phyloP scores from a whole-genome alignment of 1,140 invertebrate species.

The Sitophilus oryzae region DNA sequence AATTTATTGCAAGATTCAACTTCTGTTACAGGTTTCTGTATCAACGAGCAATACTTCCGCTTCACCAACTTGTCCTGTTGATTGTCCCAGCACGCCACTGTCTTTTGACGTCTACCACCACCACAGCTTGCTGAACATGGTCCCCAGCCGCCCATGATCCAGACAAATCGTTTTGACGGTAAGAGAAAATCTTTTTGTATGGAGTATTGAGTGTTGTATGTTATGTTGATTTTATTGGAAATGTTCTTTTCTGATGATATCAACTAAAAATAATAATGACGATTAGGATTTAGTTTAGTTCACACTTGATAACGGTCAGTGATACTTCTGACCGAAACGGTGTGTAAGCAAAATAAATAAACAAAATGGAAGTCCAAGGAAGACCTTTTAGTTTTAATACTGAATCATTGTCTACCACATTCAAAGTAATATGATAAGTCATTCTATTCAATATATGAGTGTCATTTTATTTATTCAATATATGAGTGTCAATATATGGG shows the following conservation, averaged over 20 bases:
- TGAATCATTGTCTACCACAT: too few species aligned
- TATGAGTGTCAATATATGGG: too few species aligned
- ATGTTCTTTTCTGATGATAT: conserved; percentile 23
- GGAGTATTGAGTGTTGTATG: conserved; percentile 38
- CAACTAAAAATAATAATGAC: conserved; percentile 14
- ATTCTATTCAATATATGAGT: too few species aligned
- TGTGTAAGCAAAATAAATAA: too few species aligned
- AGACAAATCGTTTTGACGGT: conserved; percentile 45
- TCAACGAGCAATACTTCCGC: conserved; percentile 45
- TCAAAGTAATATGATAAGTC: too few species aligned
- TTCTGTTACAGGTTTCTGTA: conserved; percentile 44
- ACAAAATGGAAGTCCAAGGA: too few species aligned
- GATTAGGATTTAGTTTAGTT: too few species aligned
- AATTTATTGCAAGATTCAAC: conserved; percentile 49
- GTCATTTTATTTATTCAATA: too few species aligned
- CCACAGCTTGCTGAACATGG: conserved; percentile 53
- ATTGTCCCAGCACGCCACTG: conserved; percentile 48
- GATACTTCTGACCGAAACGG: too few species aligned
- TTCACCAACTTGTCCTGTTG: conserved; percentile 46
- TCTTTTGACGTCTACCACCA: conserved; percentile 48
- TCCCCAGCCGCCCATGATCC: conserved; percentile 52
- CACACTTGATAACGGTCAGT: too few species aligned
- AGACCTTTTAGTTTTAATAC: too few species aligned
- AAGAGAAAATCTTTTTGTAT: conserved; percentile 40
- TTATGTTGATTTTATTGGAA: conserved; percentile 36